phyloP scores from a whole-genome alignment of 2,113 vertebrate genomes.

The Globicephala melas region DNA sequence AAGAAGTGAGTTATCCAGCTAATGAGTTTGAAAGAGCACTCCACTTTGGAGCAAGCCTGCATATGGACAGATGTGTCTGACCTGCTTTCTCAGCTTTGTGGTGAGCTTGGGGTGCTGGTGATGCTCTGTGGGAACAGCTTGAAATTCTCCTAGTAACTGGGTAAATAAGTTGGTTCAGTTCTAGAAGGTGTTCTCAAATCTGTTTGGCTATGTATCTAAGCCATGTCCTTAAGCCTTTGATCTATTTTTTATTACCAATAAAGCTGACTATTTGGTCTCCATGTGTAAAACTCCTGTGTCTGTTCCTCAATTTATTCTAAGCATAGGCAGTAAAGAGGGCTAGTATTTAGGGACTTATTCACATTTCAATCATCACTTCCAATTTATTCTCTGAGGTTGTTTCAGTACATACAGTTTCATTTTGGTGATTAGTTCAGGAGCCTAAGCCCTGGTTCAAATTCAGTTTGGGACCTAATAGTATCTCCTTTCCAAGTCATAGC shows the following conservation, averaged over 20 bases:
- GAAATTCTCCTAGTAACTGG: not conserved
- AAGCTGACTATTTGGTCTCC: conserved; percentile 32
- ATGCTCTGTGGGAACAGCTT: not conserved
- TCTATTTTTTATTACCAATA: conserved; percentile 22
- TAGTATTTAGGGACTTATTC: not conserved
- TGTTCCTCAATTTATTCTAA: not conserved
- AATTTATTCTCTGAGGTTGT: not conserved
- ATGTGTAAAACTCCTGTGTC: not conserved
- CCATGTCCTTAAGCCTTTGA: not conserved
- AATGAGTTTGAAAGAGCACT: not conserved
- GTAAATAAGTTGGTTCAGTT: not conserved
- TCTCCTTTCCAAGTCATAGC: not conserved
- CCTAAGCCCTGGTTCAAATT: not conserved
- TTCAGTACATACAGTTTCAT: not conserved
- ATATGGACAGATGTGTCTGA: not conserved
- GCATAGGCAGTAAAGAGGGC: not conserved
- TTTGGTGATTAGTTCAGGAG: not conserved
- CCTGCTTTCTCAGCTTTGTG: not conserved
- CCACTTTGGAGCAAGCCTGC: not conserved
- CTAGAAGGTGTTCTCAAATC: not conserved
- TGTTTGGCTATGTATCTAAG: not conserved
- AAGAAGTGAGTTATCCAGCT: not conserved
- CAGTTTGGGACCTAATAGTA: not conserved
- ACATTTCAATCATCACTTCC: not conserved
- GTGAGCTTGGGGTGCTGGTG: not conserved